Conservation (phyloP, 2,797 vertebrate genomes). For the Microctenopoma stevenorrisi region DNA sequence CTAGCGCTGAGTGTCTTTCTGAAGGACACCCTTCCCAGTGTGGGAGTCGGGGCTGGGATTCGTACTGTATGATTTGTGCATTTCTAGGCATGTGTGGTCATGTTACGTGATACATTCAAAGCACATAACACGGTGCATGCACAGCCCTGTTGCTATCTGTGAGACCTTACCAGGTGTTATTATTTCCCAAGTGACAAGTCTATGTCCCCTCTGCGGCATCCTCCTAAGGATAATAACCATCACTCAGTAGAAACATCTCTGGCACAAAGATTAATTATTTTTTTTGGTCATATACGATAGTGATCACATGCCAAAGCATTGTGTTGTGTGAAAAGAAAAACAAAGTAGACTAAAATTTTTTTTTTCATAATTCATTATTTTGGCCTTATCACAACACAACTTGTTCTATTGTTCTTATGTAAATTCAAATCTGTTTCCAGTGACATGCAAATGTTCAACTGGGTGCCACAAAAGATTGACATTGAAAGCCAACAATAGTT, state of each 20-base stretch:
- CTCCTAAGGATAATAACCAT: constrained; percentile 36
- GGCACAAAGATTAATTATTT: constrained; percentile 11
- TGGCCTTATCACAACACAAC: background rate
- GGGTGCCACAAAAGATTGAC: background rate
- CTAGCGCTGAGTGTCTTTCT: no score
- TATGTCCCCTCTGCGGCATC: constrained; percentile 8
- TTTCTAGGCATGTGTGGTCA: background rate
- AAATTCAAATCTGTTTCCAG: constrained; percentile 24
- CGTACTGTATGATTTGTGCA: no score
- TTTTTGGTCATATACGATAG: no score
- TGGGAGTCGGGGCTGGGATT: no score
- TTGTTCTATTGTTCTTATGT: background rate
- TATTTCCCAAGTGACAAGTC: constrained; percentile 32
- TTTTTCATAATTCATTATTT: background rate
- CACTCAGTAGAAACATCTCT: constrained; percentile 10
- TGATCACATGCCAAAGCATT: background rate
- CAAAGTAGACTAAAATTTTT: background rate
- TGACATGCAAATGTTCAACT: constrained; percentile 19
- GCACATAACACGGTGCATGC: constrained; percentile 7
- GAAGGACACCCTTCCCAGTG: no score
- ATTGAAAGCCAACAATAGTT: background rate
- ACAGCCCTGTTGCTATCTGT: constrained; percentile 12
- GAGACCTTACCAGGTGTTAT: constrained; percentile 38
- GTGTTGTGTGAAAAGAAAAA: background rate
- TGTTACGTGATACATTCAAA: constrained; percentile 22